These are phyloP conservation scores for Drosophila quasianomalipes DNA, from an alignment of 2,888 invertebrate species.

Conservation along the genomic window DNA sequence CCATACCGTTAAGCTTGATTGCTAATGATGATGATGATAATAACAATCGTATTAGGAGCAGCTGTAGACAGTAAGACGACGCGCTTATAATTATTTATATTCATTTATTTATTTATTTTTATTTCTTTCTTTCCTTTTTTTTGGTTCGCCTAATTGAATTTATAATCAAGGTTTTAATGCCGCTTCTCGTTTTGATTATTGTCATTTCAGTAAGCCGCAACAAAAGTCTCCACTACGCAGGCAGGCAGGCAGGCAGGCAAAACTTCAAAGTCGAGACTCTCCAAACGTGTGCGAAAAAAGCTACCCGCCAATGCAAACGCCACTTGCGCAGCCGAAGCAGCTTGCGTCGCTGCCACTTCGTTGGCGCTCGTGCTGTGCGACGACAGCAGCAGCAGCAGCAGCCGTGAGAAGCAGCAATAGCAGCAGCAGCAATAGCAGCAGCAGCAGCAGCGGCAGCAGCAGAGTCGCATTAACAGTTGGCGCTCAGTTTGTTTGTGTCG, in stretches of 20 bases:
- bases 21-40: conserved; percentile 50
- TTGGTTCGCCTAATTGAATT: conserved; percentile 71
- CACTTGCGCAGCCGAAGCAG: conserved; percentile 75
- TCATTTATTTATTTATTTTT: conserved; percentile 13
- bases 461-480: conserved; percentile 28
- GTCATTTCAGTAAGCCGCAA: conserved; percentile 66
- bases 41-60: conserved; percentile 45
- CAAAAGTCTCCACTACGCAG: conserved; percentile 42
- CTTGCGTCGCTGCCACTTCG: conserved; percentile 67
- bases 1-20: conserved; percentile 50
- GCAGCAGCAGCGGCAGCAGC: conserved; percentile 20
- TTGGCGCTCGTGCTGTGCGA: conserved; percentile 64
- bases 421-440: conserved; percentile 17
- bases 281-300: conserved; percentile 61
- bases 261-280: conserved; percentile 61
- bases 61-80: conserved; percentile 38
- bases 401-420: conserved; percentile 38
- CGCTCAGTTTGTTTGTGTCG: conserved; percentile 63
- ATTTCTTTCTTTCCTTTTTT: conserved; percentile 4
- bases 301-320: conserved; percentile 66
- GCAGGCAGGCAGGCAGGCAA: conserved; percentile 41
- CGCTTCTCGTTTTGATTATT: conserved; percentile 54
- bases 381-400: conserved; percentile 36
- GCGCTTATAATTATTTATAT: conserved; percentile 26
- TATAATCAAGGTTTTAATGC: conserved; percentile 78